Conservation (phyloP, 2,113 vertebrate species). For the Cavia aperea region DNA sequence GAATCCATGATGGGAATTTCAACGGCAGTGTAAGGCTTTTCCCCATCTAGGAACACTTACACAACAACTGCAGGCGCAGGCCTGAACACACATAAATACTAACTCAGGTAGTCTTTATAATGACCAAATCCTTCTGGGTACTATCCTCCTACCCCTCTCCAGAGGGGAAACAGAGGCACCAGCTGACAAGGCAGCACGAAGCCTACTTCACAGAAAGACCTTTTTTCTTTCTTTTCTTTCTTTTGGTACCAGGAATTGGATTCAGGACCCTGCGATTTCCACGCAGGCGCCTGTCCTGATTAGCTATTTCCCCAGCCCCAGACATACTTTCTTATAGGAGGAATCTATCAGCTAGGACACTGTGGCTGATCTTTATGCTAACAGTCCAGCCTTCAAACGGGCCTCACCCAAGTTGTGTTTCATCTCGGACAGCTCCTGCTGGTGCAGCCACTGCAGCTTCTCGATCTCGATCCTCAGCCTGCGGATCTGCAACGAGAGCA, state of each 20-base stretch:
- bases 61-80: too few relatives aligned
- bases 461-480: slow-evolving; percentile 97
- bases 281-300: too few relatives aligned
- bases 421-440: slow-evolving; percentile 97
- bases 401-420: slow-evolving; percentile 93
- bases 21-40: background rate
- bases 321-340: rapidly evolving
- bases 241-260: too few relatives aligned
- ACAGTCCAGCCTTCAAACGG: rapidly evolving
- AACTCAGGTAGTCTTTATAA: background rate
- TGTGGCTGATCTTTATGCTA: rapidly evolving
- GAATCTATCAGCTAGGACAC: rapidly evolving
- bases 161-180: background rate
- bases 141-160: background rate
- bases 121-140: background rate
- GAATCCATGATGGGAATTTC: rapidly evolving
- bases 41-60: background rate
- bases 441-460: slow-evolving; percentile 96
- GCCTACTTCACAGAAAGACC: background rate
- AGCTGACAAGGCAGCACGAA: background rate
- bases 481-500: slow-evolving; percentile 81
- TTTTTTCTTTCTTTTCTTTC: too few relatives aligned
- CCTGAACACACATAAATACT: background rate
- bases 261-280: too few relatives aligned
- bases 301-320: too few relatives aligned